Base-by-base conservation (phyloP, 2,797 vertebrate genomes). In the Chrosomus eos region DNA sequence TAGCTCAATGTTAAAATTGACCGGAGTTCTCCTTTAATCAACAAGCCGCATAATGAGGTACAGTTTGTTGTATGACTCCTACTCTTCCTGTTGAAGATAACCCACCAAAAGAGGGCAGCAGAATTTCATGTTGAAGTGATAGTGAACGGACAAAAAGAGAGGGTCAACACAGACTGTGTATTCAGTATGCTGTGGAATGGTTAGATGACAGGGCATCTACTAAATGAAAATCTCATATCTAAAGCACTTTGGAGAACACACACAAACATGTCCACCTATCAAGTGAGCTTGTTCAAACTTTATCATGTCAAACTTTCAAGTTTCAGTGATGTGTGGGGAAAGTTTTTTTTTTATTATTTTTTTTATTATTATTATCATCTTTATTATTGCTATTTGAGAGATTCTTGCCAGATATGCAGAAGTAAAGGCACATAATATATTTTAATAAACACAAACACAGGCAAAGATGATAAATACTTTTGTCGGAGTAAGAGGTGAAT, bases 391-490 rank as follows among this genome's bases (percentile, higher is more conserved):
- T 83, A 67, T 86, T 79, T 62, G 23, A 82, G 58, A 86, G 70
- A 86, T 71, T 66, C 28, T 85, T 70, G 80, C 36, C 67, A 19
- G 72, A 80, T 67, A 76, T 83, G 36, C 36, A 78, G 66, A 45
- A 58, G 67, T 84, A 84, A 89, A 89, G 87, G 83, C 85, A 87
- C 87, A 83, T 81, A 60, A 68, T 62, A 62, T 82, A 85, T 79
- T 75, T 48, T 87, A 84, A 82, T 80, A 28, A 86, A 87, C 80
- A 87, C 73, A 87, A 21, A 80, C 81, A 79, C 71, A 74, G 62
- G 33, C 43, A 72, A 76, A 82, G 48, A 48, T 53, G 88, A 89
- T 87, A 89, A 89, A 88, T 87, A 87, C 81, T 70, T 75, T 77
- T 70, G 70, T 87, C 16, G 66, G 78, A 67, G 81, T 88, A 84